Conservation (phyloP, 2,888 invertebrate species). For the Callyntrura sp. region DNA sequence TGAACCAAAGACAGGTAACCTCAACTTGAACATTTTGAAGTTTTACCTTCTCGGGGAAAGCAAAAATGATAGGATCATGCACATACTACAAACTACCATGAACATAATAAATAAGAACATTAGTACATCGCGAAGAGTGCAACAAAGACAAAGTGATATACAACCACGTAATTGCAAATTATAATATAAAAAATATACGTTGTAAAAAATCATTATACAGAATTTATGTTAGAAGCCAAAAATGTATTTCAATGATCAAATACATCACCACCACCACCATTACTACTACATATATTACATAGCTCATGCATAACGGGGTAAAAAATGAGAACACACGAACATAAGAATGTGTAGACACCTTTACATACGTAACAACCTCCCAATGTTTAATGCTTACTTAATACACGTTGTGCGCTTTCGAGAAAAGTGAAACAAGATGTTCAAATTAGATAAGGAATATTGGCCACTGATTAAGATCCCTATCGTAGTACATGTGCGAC, state of each 20-base stretch:
- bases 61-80: not conserved
- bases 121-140: no score
- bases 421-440: conserved; percentile 62
- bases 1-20: conserved; percentile 43
- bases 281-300: no score
- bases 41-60: no score
- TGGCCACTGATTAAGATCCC: conserved; percentile 78
- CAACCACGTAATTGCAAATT: no score
- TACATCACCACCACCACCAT: no score
- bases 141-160: no score
- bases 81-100: no score
- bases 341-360: no score
- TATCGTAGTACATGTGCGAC: conserved; percentile 51
- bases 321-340: no score
- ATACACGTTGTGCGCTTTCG: not conserved
- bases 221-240: not conserved
- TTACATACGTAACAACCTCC: not conserved
- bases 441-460: conserved; percentile 76
- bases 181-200: no score
- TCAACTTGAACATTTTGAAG: conserved; percentile 5
- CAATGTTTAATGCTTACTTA: not conserved
- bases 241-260: conserved; percentile 34
- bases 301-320: no score
- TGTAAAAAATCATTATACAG: not conserved
- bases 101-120: no score